These are phyloP conservation scores for Ctena decussata DNA, from an alignment of 2,888 invertebrate species.

Conservation along the genomic window DNA sequence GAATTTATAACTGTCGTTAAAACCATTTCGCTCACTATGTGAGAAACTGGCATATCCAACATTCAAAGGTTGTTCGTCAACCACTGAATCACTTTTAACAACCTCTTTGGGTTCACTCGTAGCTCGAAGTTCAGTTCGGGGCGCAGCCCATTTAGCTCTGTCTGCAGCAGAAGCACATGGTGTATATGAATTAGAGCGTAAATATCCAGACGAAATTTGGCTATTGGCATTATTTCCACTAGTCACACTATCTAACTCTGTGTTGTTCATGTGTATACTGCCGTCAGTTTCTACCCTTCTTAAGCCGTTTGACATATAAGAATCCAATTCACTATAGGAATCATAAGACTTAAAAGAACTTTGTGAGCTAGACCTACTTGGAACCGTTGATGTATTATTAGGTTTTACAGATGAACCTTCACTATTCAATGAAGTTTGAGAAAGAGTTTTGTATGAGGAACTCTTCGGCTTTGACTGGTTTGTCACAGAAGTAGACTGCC, in stretches of 20 bases:
- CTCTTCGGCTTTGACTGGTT: slow-evolving; percentile 60
- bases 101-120: slow-evolving; percentile 48
- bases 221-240: slow-evolving; percentile 40
- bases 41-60: slow-evolving; percentile 62
- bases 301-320: slow-evolving; percentile 30
- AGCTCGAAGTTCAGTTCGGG: slow-evolving; percentile 27
- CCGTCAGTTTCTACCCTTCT: slow-evolving; percentile 29
- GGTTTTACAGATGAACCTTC: slow-evolving; percentile 25
- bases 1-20: slow-evolving; percentile 1
- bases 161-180: slow-evolving; percentile 39
- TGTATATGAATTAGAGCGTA: slow-evolving; percentile 51
- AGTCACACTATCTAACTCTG: slow-evolving; percentile 30
- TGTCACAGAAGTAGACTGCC: neutral
- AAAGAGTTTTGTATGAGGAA: slow-evolving; percentile 50
- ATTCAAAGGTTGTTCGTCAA: slow-evolving; percentile 47
- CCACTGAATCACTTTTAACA: slow-evolving; percentile 25
- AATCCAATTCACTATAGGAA: slow-evolving; percentile 36
- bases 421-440: slow-evolving; percentile 48
- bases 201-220: slow-evolving; percentile 23
- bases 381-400: slow-evolving; percentile 21
- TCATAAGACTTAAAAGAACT: slow-evolving; percentile 59
- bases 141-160: slow-evolving; percentile 22
- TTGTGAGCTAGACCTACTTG: slow-evolving; percentile 58
- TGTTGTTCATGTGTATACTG: neutral
- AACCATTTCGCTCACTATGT: slow-evolving; percentile 27